Base-by-base conservation (phyloP, 2,113 vertebrate genomes). In the Beaufortia kweichowensis region DNA sequence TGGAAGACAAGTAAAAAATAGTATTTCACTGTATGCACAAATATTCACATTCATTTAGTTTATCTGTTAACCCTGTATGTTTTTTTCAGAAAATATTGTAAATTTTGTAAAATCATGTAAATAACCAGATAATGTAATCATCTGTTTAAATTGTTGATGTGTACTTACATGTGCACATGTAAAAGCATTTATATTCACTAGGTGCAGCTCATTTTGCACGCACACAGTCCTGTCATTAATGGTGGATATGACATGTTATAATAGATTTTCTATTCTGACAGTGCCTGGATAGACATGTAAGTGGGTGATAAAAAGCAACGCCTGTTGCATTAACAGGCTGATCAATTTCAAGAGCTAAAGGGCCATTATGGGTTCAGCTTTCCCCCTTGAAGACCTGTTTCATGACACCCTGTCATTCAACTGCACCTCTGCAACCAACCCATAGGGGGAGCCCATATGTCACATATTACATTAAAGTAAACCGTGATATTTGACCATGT, bases 331-430 rank as follows among this genome's bases (percentile, higher is more conserved):
- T 46, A 46, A 46, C 43, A 46, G 43, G 15, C 43, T 31, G 17
- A 23, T 80, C 43, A 35, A 71, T 79, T 72, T 55, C 43, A 79
- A 53, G 41, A 65, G 57, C 71, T 46, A 3, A 4, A 60, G 1
- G 28, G 7, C 73, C 23, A 4, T 48, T 39, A 31, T 74, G 56
- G 19, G 77, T 73, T 75, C 12, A 21, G 39, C 39, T 57, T 35
- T 53, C 29, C 48, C 46, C 46, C 50, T 24, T 24, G 43, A 10
- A 17, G 1, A 31, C 4, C 14, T 63, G 55, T 24, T 55, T 62
- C 31, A 53, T 43, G 28, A n/a, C 14, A 76, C 62, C 3, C 55
- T 48, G 48, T 70, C 33, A 64, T 50, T 29, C 17, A 21, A 50
- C 15, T 61, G 23, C 68, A 57, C 53, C 50, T 24, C 29, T 9